Evolutionary conservation across 2,797 vertebrate species (phyloP).

Genomic region (Gallirallus australis): DNA sequence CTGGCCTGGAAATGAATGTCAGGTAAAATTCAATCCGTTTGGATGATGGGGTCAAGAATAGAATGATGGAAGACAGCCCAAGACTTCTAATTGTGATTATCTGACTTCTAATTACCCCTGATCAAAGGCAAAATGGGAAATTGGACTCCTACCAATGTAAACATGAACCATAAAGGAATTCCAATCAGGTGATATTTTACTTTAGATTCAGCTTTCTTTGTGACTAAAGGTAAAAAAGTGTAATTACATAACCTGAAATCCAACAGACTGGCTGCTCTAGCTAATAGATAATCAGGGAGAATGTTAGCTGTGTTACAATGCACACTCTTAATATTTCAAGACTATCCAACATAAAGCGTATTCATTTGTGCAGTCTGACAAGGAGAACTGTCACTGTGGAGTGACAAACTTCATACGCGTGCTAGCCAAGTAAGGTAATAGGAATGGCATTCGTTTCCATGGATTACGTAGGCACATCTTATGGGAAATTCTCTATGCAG

Average conservation of each 20-base stretch:
- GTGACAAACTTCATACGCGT: not conserved
- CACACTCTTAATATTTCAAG: not conserved
- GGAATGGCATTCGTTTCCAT: not conserved
- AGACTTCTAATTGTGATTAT: slow-evolving; percentile 74
- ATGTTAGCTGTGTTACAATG: not conserved
- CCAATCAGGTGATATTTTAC: slow-evolving; percentile 66
- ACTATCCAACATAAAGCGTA: not conserved
- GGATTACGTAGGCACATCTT: not conserved
- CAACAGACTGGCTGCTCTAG: slow-evolving; percentile 12
- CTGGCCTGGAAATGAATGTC: slow-evolving; percentile 76
- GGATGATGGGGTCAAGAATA: slow-evolving; percentile 70
- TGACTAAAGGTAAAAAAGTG: slow-evolving; percentile 57
- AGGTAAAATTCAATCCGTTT: slow-evolving; percentile 73
- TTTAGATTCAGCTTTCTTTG: slow-evolving; percentile 51
- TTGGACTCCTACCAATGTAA: slow-evolving; percentile 68
- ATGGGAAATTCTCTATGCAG: not conserved
- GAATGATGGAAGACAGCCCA: slow-evolving; percentile 72
- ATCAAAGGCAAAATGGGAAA: slow-evolving; percentile 79
- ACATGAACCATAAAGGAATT: slow-evolving; percentile 71
- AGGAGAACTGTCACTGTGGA: not conserved
- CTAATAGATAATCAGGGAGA: slow-evolving; percentile 20
- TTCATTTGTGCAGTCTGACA: not conserved
- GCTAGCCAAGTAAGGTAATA: not conserved
- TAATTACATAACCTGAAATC: slow-evolving; percentile 58
- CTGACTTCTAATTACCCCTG: slow-evolving; percentile 75